Percentiles rank a stretch among this genome's conserved stretches.
phyloP scores from a whole-genome alignment of 2,888 invertebrate genomes.

The Caenorhabditis panamensis region DNA sequence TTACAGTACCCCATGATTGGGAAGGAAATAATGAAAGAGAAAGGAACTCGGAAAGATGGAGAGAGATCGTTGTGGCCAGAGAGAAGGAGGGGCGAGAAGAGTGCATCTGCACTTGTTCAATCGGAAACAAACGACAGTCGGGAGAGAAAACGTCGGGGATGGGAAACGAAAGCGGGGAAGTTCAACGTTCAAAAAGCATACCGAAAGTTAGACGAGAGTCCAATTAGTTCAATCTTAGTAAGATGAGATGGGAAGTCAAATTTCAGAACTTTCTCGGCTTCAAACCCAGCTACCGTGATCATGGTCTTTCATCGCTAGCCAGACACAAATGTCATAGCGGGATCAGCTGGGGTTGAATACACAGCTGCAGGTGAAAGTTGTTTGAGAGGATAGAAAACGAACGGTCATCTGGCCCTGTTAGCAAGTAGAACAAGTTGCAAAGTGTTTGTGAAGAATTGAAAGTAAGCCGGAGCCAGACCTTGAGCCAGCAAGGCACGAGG shows the following conservation, averaged over 20 bases:
- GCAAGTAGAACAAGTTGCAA: constrained; percentile 47
- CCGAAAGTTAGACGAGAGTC: too few species aligned
- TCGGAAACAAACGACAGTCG: constrained; percentile 14
- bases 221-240: too few species aligned
- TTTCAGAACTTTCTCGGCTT: constrained; percentile 3
- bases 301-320: background rate
- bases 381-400: constrained; percentile 40
- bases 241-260: background rate
- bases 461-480: constrained; percentile 1
- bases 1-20: too few species aligned
- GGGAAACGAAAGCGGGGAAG: background rate
- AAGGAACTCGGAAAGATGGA: constrained; percentile 2
- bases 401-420: constrained; percentile 36
- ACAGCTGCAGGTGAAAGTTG: constrained; percentile 37
- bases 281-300: constrained; percentile 18
- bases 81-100: constrained; percentile 45
- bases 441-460: constrained; percentile 28
- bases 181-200: background rate
- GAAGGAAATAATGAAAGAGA: background rate
- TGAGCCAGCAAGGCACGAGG: constrained; percentile 34
- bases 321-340: background rate
- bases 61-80: constrained; percentile 7
- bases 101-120: constrained; percentile 50
- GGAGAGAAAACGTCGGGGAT: constrained; percentile 11
- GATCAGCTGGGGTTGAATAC: constrained; percentile 46